Evolutionary conservation across 2,888 invertebrate species (phyloP), one percentile per base, ranked within the genome.

Genomic region (Zeuzera pyrina): DNA sequence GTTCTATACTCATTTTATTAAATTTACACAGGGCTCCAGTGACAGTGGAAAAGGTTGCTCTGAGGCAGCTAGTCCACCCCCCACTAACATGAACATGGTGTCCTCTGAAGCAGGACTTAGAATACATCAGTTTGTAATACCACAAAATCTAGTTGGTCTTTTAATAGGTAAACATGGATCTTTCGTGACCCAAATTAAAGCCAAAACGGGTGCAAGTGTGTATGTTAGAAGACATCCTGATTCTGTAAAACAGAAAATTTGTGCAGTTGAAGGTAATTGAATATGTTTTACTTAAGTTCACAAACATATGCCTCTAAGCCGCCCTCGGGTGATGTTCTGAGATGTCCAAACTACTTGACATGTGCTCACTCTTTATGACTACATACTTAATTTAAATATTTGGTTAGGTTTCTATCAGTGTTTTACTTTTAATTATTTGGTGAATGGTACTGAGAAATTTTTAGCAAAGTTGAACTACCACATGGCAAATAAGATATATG

Each of bases 101-200:
- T 66, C 73, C 36, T 61, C 70, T 31, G 67, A 77, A 40, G 57
- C 69, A 23, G 79, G 81, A 3, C 66, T 86, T 44, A 76, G 83
- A 47, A 79, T 81, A 73, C 91, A 90, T 60, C 90, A 94, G 61
- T 94, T 94, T 73, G 77, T 89, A 45, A 87, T 93, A 57, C 90
- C 91, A 24, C 89, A 90, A 57, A 76, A 84, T 34, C 78, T 95
- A 42, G 94, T 95, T 36, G 97, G 97, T 11, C 88, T 91, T 35
- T 84, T 97, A 47, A 96, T 97, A 65, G 97, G 97, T 23, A 89
- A 89, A 51, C 88, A 89, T 49, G 95, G 95, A 25, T 81, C 86
- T 23, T 92, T 91, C 72, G 90, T 97, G n/a, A 90, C 91, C 43
- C 87, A 87, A 54, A 91, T 94, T 44, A 92, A 93, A 65, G 81